Evolutionary conservation across 1,140 invertebrate genomes (phyloP), one percentile per base, ranked within the genome.

Genomic region (Drosophila equinoxialis): DNA sequence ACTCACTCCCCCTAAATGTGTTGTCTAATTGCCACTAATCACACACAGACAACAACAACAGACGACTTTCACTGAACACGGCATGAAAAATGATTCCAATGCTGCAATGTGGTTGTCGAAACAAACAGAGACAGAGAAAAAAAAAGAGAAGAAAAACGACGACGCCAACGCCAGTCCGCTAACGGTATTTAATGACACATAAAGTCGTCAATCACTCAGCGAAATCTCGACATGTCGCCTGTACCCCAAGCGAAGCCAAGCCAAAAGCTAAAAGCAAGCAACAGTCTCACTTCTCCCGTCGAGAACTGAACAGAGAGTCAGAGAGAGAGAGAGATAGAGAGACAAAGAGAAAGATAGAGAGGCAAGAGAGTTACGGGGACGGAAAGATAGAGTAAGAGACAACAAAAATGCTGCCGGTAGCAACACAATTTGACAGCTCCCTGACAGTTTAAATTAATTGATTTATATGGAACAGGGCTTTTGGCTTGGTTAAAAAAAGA

Each of bases 161-260:
- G 67, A 71, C 57, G 65, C 65, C 66, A 65, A 54, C 39, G 55
- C 33, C 67, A 67, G 70, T 60, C 71, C 75, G 81, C 77, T 84
- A 89, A 90, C 84, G 85, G 85, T 84, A 81, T 84, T 90, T 90
- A 89, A 89, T 89, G 84, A 90, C 85, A 89, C 84, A 89, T 84
- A 70, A 89, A 89, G 85, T 89, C 84, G 84, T 89, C 84, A 89
- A 89, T 89, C 84, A 89, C 84, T 84, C 81, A 72, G 81, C 68
- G 17, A 90, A 89, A 89, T 89, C 84, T 90, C 84, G 68, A 89
- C 84, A 77, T 83, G 83, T 86, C 84, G 83, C 83, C 83, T 30
- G 14, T 55, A 54, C 65, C 55, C 51, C 4, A 70, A 72, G 20
- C 42, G n/a, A 59, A 59, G 54, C 42, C 61, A 33, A 65, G 17